Evolutionary conservation across 2,888 invertebrate species (phyloP).

Genomic region (Mythimna vitellina): DNA sequence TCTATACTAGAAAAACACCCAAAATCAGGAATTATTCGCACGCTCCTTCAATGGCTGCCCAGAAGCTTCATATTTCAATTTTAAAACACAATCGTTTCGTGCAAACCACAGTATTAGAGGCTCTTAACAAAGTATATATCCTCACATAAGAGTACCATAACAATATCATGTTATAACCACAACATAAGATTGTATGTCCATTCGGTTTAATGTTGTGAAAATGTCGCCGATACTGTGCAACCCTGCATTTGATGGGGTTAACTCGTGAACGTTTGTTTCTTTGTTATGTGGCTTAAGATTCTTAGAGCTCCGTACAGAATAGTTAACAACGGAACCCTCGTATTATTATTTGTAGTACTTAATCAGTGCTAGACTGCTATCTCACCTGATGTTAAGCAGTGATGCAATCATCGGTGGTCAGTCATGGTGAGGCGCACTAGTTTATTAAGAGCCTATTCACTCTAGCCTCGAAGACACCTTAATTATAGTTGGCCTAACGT

Average conservation of each 20-base stretch:
- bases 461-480: too few species aligned
- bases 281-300: neutral
- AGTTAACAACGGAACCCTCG: too few species aligned
- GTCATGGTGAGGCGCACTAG: too few species aligned
- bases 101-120: neutral
- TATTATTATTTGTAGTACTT: too few species aligned
- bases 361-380: too few species aligned
- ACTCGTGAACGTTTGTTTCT: constrained; percentile 11
- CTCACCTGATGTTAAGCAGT: too few species aligned
- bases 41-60: neutral
- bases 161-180: constrained; percentile 20
- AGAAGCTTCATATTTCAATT: neutral
- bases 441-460: too few species aligned
- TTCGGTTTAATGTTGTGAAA: constrained; percentile 62
- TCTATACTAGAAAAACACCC: neutral
- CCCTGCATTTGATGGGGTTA: constrained; percentile 44
- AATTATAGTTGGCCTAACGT: too few species aligned
- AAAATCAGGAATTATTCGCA: neutral
- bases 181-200: constrained; percentile 49
- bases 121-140: constrained; percentile 11
- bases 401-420: too few species aligned
- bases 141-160: constrained; percentile 13
- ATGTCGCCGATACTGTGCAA: constrained; percentile 49
- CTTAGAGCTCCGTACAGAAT: neutral
- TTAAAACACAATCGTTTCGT: neutral